Evolutionary conservation across 2,797 vertebrate species (phyloP).

Genomic region (Alcedo atthis): DNA sequence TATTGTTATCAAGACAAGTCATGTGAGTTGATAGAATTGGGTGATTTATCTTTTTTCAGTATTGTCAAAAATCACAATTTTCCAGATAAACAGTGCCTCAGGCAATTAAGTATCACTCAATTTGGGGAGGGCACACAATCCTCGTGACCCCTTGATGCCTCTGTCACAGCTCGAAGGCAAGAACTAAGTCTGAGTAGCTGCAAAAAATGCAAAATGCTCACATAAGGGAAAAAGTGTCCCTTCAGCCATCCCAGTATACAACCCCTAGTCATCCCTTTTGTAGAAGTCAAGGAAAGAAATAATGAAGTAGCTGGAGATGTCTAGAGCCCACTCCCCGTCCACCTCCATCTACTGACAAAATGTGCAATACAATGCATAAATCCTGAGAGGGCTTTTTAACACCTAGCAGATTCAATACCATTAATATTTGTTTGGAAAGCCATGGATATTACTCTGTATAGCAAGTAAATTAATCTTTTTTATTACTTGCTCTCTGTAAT

Average conservation of each 20-base stretch:
- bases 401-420: constrained; percentile 13
- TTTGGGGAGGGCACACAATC: neutral
- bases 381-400: constrained; percentile 20
- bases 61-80: neutral
- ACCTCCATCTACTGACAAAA: constrained; percentile 6
- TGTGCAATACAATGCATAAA: neutral
- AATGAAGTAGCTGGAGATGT: neutral
- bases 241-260: neutral
- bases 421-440: constrained; percentile 54
- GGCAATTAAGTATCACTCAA: neutral
- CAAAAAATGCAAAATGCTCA: neutral
- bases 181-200: neutral
- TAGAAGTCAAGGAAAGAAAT: neutral
- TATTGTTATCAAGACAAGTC: neutral
- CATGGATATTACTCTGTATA: constrained; percentile 3
- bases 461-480: constrained; percentile 36
- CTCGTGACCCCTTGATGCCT: neutral
- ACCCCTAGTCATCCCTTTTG: neutral
- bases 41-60: neutral
- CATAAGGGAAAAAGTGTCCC: neutral
- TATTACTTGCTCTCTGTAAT: constrained; percentile 9
- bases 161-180: neutral
- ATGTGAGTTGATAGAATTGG: neutral
- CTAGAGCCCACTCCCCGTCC: neutral
- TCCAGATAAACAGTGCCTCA: neutral